Evolutionary conservation across 2,113 vertebrate genomes (phyloP).

Genomic region (Cyprinodon brontotheroides): DNA sequence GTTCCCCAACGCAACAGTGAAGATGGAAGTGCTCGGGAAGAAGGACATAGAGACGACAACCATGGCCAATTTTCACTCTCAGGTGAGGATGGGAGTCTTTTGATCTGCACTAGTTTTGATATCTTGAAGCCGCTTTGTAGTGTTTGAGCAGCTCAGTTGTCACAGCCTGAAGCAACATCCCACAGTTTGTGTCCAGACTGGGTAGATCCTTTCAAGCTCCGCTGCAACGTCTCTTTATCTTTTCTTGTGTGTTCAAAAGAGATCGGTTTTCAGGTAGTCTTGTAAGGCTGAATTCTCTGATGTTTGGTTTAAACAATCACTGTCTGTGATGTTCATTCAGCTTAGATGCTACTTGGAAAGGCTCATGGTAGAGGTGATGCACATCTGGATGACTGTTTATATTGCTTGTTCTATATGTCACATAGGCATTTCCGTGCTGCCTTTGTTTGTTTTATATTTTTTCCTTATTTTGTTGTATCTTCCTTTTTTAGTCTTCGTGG

Average conservation of each 20-base stretch:
- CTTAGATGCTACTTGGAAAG: background rate
- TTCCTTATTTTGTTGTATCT: background rate
- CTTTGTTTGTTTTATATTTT: background rate
- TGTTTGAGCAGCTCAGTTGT: slow-evolving; percentile 29
- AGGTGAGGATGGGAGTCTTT: slow-evolving; percentile 82
- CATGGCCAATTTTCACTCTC: slow-evolving; percentile 97
- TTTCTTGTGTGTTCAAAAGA: background rate
- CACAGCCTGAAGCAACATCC: slow-evolving; percentile 21
- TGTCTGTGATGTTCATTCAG: slow-evolving; percentile 2
- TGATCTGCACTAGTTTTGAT: slow-evolving; percentile 3
- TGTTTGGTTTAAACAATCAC: background rate
- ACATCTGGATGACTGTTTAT: background rate
- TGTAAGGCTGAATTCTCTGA: background rate
- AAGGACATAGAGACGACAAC: slow-evolving; percentile 99
- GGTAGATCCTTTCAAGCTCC: background rate
- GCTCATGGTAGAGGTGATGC: background rate
- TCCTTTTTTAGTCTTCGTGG: background rate
- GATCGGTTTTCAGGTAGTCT: slow-evolving; percentile 5
- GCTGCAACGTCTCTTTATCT: background rate
- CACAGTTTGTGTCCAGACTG: background rate
- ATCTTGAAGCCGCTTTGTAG: slow-evolving; percentile 18
- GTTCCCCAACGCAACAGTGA: slow-evolving; percentile 95
- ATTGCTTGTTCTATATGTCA: background rate
- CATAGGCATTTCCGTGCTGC: background rate
- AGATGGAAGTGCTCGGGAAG: slow-evolving; percentile 99